Conservation (phyloP, 2,797 vertebrate species). For the Enteromius afrohamiltoni region DNA sequence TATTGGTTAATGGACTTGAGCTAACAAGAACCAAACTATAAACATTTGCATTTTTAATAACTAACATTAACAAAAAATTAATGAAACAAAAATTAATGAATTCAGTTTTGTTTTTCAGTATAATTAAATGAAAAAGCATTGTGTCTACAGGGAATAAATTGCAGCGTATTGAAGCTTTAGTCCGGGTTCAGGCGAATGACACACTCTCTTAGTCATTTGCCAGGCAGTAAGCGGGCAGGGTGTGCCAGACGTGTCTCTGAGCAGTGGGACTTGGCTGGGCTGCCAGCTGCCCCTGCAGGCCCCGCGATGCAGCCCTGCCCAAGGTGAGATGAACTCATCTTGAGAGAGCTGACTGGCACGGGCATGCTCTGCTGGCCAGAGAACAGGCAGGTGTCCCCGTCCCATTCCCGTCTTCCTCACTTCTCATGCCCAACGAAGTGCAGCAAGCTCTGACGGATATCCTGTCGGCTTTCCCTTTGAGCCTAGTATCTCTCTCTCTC, state of each 20-base stretch:
- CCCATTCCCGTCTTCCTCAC: slow-evolving; percentile 37
- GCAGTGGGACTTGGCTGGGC: slow-evolving; percentile 53
- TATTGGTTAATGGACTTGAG: not conserved
- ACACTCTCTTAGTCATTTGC: slow-evolving; percentile 46
- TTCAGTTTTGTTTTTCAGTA: slow-evolving; percentile 13
- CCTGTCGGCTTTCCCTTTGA: slow-evolving; percentile 54
- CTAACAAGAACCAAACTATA: not conserved
- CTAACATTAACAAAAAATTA: not conserved
- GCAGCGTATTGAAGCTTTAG: slow-evolving; percentile 6
- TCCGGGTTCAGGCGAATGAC: not conserved
- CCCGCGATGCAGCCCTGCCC: slow-evolving; percentile 38
- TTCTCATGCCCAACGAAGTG: slow-evolving; percentile 52
- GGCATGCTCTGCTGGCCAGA: slow-evolving; percentile 48
- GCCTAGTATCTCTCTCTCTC: slow-evolving; percentile 37
- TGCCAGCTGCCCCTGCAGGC: slow-evolving; percentile 39
- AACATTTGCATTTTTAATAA: not conserved
- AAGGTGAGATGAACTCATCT: slow-evolving; percentile 62
- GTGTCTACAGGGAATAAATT: slow-evolving; percentile 17
- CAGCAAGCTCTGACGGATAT: slow-evolving; percentile 59
- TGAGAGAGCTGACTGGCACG: slow-evolving; percentile 53
- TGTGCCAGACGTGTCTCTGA: slow-evolving; percentile 56
- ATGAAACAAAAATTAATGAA: not conserved
- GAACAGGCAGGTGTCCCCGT: slow-evolving; percentile 56
- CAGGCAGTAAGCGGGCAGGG: slow-evolving; percentile 58
- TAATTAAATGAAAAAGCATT: slow-evolving; percentile 17